phyloP scores from a whole-genome alignment of 2,888 invertebrate genomes.

The Serripes groenlandicus region DNA sequence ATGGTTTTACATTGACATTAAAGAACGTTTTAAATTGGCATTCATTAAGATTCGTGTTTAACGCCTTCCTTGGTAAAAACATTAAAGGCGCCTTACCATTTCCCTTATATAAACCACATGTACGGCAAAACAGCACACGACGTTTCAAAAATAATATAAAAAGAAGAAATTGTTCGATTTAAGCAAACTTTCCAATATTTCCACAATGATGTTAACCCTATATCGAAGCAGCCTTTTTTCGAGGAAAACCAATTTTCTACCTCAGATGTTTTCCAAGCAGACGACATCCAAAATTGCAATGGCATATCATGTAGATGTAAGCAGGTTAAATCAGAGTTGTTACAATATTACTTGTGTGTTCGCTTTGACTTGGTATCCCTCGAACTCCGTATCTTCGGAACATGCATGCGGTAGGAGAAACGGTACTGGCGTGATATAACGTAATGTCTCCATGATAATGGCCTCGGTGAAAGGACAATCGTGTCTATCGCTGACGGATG shows the following conservation, averaged over 20 bases:
- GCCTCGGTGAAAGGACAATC: neutral
- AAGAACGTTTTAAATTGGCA: too few species aligned
- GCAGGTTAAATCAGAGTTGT: neutral
- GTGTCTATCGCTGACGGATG: neutral
- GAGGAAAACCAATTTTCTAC: neutral
- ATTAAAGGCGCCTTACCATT: too few species aligned
- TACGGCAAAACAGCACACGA: neutral
- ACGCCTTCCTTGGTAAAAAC: too few species aligned
- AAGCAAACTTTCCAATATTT: neutral
- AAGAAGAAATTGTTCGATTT: neutral
- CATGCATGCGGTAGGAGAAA: neutral
- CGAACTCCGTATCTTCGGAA: neutral
- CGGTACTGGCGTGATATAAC: neutral
- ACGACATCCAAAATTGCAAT: neutral
- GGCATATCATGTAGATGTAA: neutral
- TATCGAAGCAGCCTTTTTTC: neutral
- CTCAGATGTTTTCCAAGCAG: too few species aligned
- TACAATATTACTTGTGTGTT: neutral
- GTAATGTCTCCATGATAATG: neutral
- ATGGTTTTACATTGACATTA: too few species aligned
- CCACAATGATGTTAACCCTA: neutral
- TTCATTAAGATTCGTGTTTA: too few species aligned
- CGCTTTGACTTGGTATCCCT: neutral
- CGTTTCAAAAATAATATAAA: neutral
- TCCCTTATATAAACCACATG: too few species aligned